Evolutionary conservation across 2,888 invertebrate genomes (phyloP).

Genomic region (Athripsodes cinereus): DNA sequence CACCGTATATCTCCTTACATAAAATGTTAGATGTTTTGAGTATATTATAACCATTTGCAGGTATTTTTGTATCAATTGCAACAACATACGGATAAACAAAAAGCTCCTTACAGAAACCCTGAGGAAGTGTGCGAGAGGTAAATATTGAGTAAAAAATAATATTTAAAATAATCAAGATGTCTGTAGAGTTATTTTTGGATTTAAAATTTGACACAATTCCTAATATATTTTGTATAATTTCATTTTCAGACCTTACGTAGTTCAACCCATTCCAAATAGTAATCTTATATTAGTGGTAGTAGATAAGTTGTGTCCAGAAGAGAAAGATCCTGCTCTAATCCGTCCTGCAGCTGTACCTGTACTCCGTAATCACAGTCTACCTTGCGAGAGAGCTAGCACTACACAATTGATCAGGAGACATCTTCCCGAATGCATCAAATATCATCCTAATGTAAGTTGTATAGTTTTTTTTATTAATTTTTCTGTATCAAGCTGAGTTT

Average conservation of each 20-base stretch:
- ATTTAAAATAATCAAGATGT: too few relatives aligned
- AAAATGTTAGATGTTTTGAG: too few relatives aligned
- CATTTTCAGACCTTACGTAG: slow-evolving; percentile 57
- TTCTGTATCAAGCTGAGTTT: too few relatives aligned
- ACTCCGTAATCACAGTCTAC: slow-evolving; percentile 55
- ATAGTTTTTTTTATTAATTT: too few relatives aligned
- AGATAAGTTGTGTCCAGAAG: slow-evolving; percentile 56
- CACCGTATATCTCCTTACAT: too few relatives aligned
- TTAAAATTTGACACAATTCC: background rate
- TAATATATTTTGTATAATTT: background rate
- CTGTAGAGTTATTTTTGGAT: too few relatives aligned
- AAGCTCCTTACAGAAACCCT: slow-evolving; percentile 45
- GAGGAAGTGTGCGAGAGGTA: slow-evolving; percentile 39
- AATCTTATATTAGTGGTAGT: slow-evolving; percentile 75
- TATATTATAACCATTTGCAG: slow-evolving; percentile 9
- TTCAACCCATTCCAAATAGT: slow-evolving; percentile 67
- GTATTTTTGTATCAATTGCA: slow-evolving; percentile 52
- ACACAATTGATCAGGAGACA: slow-evolving; percentile 59
- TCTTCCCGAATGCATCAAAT: slow-evolving; percentile 69
- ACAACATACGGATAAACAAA: slow-evolving; percentile 43
- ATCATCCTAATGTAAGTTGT: slow-evolving; percentile 63
- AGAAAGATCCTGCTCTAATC: slow-evolving; percentile 41
- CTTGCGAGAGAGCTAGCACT: slow-evolving; percentile 51
- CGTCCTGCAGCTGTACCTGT: slow-evolving; percentile 33
- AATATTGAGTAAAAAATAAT: background rate